These are phyloP conservation scores for Zaprionus africanus DNA, from an alignment of 1,140 invertebrate genomes.

Conservation along the genomic window DNA sequence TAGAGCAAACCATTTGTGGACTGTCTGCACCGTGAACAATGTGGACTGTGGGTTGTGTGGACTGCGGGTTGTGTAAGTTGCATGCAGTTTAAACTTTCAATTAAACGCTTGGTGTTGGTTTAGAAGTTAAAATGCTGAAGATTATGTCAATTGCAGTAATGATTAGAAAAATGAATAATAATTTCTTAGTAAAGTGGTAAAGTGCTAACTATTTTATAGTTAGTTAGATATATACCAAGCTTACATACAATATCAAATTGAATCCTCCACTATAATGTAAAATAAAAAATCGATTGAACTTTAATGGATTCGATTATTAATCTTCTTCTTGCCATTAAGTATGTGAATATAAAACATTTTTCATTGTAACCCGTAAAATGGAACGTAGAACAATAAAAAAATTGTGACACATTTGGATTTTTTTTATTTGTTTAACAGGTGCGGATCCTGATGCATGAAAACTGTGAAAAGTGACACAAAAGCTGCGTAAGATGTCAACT, in stretches of 20 bases:
- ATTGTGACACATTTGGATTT: neutral
- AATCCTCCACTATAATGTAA: too few species aligned
- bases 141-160: too few species aligned
- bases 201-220: too few species aligned
- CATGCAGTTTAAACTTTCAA: conserved; percentile 61
- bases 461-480: conserved; percentile 58
- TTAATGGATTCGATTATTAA: too few species aligned
- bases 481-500: conserved; percentile 70
- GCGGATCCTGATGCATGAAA: conserved; percentile 22
- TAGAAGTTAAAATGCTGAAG: neutral
- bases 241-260: too few species aligned
- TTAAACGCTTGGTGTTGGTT: conserved; percentile 48
- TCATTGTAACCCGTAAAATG: neutral
- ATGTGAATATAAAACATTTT: too few species aligned
- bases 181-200: too few species aligned
- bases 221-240: too few species aligned
- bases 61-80: conserved; percentile 10
- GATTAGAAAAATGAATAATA: too few species aligned
- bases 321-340: too few species aligned
- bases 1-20: conserved; percentile 1
- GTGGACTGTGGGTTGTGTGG: neutral
- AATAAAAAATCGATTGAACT: too few species aligned
- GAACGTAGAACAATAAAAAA: neutral
- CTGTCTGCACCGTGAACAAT: neutral
- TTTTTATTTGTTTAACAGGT: conserved; percentile 19